Evolutionary conservation across 2,797 vertebrate species (phyloP), one percentile per base, ranked within the genome.

Genomic region (Xenopus petersii): DNA sequence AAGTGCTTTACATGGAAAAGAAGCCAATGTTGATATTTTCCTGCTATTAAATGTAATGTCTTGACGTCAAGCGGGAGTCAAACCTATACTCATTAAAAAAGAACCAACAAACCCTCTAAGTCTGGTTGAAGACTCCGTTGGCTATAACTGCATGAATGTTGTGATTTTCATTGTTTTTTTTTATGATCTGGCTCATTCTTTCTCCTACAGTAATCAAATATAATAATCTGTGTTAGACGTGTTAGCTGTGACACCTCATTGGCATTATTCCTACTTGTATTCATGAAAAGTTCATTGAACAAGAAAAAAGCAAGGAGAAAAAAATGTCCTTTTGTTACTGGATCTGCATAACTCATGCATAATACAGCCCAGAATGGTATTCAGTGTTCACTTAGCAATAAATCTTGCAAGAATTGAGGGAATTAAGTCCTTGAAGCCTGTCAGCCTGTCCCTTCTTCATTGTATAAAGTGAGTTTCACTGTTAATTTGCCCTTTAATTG

Each of bases 271-370:
- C n/a, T 77, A 73, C 70, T 72, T 64, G 47, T 66, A 77, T 65
- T 73, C 59, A 73, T 64, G 60, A 73, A 78, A 73, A 78, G 75
- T 73, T 78, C 59, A 78, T 78, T 69, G 64, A 73, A 73, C 65
- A 63, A 69, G 60, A 68, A 68, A 26, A 65, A 36, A 65, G 51
- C 5, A 64, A 55, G 9, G 5, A 7, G 21, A 55, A 58, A 64
- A 51, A 78, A 51, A 60, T 73, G 71, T 78, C 71, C 51, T 78
- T 69, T 69, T 62, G 59, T 73, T 69, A 73, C 70, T 65, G 66
- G 71, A 73, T 78, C 69, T 69, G 71, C 71, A 78, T 58, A 69
- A 64, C 70, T 73, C 66, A 69, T 78, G 49, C 66, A 78, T 78
- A 78, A 69, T 73, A 63, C 66, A 69, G 67, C 67, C 42, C 49